Conservation (phyloP, 2,113 vertebrate genomes). For the Ciconia stormi region DNA sequence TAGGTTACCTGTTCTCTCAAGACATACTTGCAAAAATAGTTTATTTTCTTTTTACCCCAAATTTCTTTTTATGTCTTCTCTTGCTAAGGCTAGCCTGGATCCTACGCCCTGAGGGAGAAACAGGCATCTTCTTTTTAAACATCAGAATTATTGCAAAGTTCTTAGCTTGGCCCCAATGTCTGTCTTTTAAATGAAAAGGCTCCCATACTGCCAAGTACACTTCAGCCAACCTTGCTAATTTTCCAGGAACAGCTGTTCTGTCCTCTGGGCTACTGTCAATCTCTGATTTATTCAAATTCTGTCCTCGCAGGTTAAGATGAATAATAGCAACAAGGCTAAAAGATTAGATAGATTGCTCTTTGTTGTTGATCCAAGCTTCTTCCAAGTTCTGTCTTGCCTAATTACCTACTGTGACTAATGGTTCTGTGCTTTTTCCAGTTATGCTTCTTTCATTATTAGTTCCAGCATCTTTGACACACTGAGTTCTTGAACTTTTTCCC, state of each 20-base stretch:
- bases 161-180: neutral
- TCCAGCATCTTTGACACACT: neutral
- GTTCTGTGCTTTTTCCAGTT: neutral
- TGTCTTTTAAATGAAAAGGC: neutral
- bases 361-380: slow-evolving; percentile 17
- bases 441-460: neutral
- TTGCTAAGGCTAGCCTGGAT: neutral
- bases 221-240: neutral
- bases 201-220: neutral
- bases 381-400: slow-evolving; percentile 36
- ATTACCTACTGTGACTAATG: neutral
- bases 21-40: neutral
- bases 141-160: neutral
- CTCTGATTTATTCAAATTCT: neutral
- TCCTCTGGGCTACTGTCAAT: slow-evolving; percentile 25
- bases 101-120: neutral
- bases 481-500: neutral
- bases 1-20: neutral
- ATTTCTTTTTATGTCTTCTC: neutral
- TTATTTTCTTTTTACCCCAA: neutral
- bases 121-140: neutral
- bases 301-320: neutral
- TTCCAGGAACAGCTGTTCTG: slow-evolving; percentile 30
- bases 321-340: neutral
- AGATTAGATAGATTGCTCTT: neutral